A percentile compares a stretch with the other conserved stretches of the same genome.
Evolutionary conservation across 35 echinoderm and acorn worm genomes (phyloP).

Genomic region (Apostichopus japonicus): DNA sequence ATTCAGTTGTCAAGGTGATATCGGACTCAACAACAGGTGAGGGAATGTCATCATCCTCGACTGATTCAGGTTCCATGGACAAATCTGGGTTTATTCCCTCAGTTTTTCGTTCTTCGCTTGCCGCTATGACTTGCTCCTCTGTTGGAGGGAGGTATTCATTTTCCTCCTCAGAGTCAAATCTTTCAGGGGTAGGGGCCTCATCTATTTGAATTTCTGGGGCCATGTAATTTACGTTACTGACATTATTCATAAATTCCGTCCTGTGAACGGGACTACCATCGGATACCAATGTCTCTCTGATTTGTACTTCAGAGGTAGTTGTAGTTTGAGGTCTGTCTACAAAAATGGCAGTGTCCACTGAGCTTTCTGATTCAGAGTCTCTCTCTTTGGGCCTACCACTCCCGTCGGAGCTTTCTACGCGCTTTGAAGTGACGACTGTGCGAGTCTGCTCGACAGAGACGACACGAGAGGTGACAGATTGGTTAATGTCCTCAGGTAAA

Average conservation of each 20-base stretch:
- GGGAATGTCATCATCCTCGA: constrained; percentile 66
- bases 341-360: constrained; percentile 85
- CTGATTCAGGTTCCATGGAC: constrained; percentile 79
- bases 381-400: constrained; percentile 41
- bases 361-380: constrained; percentile 80
- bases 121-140: constrained; percentile 45
- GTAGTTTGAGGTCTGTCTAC: constrained; percentile 29
- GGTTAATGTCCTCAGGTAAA: constrained; percentile 59
- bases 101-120: constrained; percentile 52
- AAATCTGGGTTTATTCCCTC: constrained; percentile 80
- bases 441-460: constrained; percentile 61
- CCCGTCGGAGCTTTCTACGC: constrained; percentile 58
- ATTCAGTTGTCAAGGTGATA: constrained; percentile 66
- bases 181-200: constrained; percentile 75
- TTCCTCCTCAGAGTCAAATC: constrained; percentile 69
- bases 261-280: constrained; percentile 18
- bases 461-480: constrained; percentile 59
- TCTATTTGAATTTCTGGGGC: constrained; percentile 76
- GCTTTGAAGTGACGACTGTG: constrained; percentile 70
- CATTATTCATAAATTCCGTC: constrained; percentile 27
- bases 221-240: constrained; percentile 53
- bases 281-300: constrained; percentile 31
- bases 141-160: constrained; percentile 75
- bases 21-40: constrained; percentile 60
- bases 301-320: constrained; percentile 29